These are phyloP conservation scores for Lapara coniferarum DNA, from an alignment of 2,888 invertebrate genomes.

Conservation along the genomic window DNA sequence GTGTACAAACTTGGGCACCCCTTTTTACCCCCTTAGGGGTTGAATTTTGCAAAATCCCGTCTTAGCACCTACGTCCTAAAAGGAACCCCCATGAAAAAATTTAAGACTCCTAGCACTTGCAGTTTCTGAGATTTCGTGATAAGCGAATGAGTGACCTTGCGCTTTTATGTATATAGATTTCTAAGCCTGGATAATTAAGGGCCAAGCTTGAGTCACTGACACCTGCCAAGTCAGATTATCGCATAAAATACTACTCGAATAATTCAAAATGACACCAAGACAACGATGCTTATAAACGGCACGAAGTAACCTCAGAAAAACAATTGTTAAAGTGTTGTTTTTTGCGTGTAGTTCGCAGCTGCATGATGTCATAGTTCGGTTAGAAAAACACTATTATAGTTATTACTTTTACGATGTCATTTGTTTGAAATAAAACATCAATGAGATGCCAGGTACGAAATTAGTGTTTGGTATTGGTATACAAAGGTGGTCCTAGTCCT, in stretches of 20 bases:
- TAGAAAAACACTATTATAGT: not conserved
- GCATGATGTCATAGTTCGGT: conserved; percentile 5
- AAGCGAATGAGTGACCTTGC: too few species aligned
- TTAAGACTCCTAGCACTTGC: too few species aligned
- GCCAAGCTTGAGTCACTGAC: not conserved
- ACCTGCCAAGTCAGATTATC: conserved; percentile 4
- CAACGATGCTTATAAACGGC: not conserved
- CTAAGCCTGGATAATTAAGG: conserved; percentile 22
- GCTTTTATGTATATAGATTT: too few species aligned
- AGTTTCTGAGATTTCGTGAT: too few species aligned
- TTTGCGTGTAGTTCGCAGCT: conserved; percentile 6
- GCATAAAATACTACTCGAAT: not conserved
- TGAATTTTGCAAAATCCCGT: too few species aligned
- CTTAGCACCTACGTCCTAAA: too few species aligned
- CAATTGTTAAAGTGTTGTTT: not conserved
- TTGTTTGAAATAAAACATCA: not conserved
- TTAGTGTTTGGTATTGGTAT: too few species aligned
- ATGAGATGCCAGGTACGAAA: too few species aligned
- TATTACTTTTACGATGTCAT: conserved; percentile 8
- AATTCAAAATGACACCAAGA: not conserved
- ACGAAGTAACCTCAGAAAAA: not conserved
- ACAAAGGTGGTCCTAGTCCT: not conserved
- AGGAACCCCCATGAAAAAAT: too few species aligned
- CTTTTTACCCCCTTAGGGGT: too few species aligned
- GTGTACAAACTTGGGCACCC: too few species aligned